Evolutionary conservation across 2,113 vertebrate species (phyloP).

Genomic region (Lycaon pictus): DNA sequence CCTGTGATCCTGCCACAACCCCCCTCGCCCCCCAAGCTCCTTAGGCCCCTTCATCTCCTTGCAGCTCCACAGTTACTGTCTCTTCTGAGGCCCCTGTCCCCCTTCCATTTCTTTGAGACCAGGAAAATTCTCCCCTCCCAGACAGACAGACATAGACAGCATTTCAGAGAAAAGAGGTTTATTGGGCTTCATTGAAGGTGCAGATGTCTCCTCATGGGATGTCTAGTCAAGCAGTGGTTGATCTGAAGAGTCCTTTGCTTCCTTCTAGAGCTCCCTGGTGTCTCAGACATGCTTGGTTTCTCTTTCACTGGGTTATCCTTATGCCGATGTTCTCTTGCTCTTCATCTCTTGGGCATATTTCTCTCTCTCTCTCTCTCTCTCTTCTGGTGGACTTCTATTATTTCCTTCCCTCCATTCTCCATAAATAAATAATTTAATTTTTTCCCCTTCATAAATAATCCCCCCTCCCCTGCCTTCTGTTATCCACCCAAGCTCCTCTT

Average conservation of each 20-base stretch:
- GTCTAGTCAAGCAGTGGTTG: neutral
- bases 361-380: neutral
- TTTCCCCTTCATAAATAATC: slow-evolving; percentile 76
- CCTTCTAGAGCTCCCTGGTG: neutral
- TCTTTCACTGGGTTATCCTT: neutral
- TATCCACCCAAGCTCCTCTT: neutral
- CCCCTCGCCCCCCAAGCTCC: too few species aligned
- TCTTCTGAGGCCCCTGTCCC: neutral
- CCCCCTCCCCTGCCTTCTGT: neutral
- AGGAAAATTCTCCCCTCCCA: neutral
- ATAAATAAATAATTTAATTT: slow-evolving; percentile 84
- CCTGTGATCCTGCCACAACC: accelerated
- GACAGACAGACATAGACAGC: slow-evolving; percentile 9
- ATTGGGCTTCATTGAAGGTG: slow-evolving; percentile 45
- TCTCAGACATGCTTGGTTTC: neutral
- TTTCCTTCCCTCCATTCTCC: neutral
- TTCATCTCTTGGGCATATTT: neutral
- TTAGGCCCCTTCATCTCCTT: too few species aligned
- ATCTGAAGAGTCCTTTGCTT: neutral
- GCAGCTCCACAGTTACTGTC: neutral
- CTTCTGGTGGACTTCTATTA: neutral
- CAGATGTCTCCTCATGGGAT: neutral
- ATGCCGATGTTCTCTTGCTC: neutral
- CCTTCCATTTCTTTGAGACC: neutral
- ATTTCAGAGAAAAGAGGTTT: slow-evolving; percentile 75